Evolutionary conservation across 2,113 vertebrate species (phyloP).

Genomic region (Cairina moschata): DNA sequence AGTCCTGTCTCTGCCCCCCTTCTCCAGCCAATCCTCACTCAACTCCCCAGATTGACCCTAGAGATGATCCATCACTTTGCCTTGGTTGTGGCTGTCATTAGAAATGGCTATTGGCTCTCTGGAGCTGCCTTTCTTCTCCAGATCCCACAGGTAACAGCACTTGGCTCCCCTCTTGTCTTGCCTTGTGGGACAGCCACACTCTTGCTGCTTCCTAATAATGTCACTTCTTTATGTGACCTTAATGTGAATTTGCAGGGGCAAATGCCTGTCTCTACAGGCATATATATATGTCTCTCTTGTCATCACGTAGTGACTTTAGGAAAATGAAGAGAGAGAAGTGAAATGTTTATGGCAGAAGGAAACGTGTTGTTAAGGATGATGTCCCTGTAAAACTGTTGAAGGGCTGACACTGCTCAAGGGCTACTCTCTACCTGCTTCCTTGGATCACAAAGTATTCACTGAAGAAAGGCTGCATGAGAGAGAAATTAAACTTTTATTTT

Average conservation of each 20-base stretch:
- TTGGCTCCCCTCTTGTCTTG: not conserved
- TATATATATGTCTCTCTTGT: not conserved
- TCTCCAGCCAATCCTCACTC: not conserved
- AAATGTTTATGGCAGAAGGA: not conserved
- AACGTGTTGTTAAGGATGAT: not conserved
- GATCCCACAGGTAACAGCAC: not conserved
- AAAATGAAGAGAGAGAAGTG: not conserved
- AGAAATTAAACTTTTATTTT: not conserved
- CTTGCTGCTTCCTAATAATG: not conserved
- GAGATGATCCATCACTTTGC: not conserved
- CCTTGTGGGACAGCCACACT: not conserved
- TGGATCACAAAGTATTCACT: not conserved
- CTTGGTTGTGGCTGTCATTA: not conserved
- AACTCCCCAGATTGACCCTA: not conserved
- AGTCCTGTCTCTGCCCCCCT: not conserved
- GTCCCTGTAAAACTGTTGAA: not conserved
- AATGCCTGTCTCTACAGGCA: not conserved
- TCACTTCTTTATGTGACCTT: not conserved
- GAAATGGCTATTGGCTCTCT: not conserved
- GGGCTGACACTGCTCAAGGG: not conserved
- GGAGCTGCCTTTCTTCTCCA: not conserved
- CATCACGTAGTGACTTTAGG: rapidly evolving
- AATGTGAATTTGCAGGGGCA: not conserved
- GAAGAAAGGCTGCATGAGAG: not conserved
- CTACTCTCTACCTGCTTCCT: not conserved